A percentile compares a stretch with the other conserved stretches of the same genome.
phyloP scores from a whole-genome alignment of 2,113 vertebrate genomes.

The Datnioides undecimradiatus region DNA sequence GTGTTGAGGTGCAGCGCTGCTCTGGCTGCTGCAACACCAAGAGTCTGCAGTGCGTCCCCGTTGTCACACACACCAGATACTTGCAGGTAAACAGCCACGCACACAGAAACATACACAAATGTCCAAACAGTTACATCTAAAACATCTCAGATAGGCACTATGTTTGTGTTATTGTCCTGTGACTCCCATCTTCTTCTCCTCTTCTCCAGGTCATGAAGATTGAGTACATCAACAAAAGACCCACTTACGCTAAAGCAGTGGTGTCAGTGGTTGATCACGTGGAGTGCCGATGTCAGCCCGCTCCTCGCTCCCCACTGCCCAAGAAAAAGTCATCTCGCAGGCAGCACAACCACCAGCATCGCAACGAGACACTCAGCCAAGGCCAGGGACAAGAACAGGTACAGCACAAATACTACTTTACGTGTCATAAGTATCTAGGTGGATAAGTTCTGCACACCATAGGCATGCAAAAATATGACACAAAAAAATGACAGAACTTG shows the following conservation, averaged over 20 bases:
- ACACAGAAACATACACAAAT: not conserved
- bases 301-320: slow-evolving; percentile 52
- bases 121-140: not conserved
- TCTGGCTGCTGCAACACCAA: slow-evolving; percentile 97
- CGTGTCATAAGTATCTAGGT: not conserved
- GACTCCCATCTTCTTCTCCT: not conserved
- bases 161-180: not conserved
- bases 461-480: no score
- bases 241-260: slow-evolving; percentile 88
- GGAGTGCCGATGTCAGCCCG: slow-evolving; percentile 91
- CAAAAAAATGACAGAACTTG: not conserved
- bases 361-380: slow-evolving; percentile 70
- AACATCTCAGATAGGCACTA: not conserved
- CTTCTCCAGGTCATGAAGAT: slow-evolving; percentile 92
- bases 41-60: slow-evolving; percentile 90
- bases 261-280: slow-evolving; percentile 95
- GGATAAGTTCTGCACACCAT: no score
- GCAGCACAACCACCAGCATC: slow-evolving; percentile 68
- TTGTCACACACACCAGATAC: slow-evolving; percentile 88
- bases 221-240: slow-evolving; percentile 88
- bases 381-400: slow-evolving; percentile 57
- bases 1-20: slow-evolving; percentile 97
- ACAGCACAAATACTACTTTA: not conserved
- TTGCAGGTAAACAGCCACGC: slow-evolving; percentile 75
- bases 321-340: slow-evolving; percentile 74